Conservation (phyloP, 2,888 invertebrate genomes). For the Ptilodon capucinus region DNA sequence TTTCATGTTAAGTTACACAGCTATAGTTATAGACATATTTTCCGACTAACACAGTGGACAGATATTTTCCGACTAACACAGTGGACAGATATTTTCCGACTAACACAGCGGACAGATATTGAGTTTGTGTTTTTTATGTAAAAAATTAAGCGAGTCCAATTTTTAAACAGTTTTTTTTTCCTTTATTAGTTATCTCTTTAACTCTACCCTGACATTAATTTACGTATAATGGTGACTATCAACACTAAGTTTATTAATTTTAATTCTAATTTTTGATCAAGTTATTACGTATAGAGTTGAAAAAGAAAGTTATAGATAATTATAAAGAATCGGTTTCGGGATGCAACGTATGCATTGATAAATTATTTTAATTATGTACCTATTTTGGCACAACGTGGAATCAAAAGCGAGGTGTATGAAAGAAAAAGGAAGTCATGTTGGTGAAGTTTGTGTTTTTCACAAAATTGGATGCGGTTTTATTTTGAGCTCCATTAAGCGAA, state of each 20-base stretch:
- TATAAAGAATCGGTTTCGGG: conserved; percentile 33
- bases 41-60: conserved; percentile 64
- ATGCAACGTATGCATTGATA: conserved; percentile 40
- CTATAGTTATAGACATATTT: conserved; percentile 38
- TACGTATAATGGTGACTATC: conserved; percentile 91
- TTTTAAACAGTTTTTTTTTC: conserved; percentile 67
- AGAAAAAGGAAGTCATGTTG: conserved; percentile 24
- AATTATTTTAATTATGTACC: conserved; percentile 45
- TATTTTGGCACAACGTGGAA: conserved; percentile 78
- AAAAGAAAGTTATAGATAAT: conserved; percentile 24
- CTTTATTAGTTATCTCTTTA: conserved; percentile 64
- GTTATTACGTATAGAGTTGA: conserved; percentile 65
- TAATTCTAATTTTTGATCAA: conserved; percentile 69
- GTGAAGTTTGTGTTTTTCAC: conserved; percentile 22
- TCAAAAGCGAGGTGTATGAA: conserved; percentile 48
- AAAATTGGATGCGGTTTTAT: conserved; percentile 23
- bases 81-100: conserved; percentile 66
- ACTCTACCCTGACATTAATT: conserved; percentile 92
- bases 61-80: conserved; percentile 44
- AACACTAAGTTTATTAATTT: conserved; percentile 63
- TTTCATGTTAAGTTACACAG: conserved; percentile 42
- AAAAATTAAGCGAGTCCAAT: conserved; percentile 70
- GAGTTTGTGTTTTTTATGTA: conserved; percentile 64
- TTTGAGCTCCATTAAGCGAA: conserved; percentile 29
- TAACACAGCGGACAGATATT: conserved; percentile 74